Evolutionary conservation across 2,888 invertebrate genomes (phyloP).

Genomic region (Cephus nigrinus): DNA sequence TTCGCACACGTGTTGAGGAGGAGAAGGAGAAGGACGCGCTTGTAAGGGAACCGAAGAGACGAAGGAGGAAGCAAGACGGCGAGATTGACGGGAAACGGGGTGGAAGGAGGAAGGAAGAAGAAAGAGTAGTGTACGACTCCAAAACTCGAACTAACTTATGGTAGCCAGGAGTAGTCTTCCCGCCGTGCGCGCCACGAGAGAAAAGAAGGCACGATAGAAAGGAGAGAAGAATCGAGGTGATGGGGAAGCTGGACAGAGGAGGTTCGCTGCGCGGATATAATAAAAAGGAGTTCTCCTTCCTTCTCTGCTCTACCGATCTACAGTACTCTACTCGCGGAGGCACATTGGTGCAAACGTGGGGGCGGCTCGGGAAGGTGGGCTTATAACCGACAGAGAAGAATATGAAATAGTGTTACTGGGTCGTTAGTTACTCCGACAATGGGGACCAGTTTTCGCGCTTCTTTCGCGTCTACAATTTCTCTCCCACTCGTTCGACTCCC

Average conservation of each 20-base stretch:
- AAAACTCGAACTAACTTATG: slow-evolving; percentile 40
- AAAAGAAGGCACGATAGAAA: not conserved
- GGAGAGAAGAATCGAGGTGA: not conserved
- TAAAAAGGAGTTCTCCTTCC: slow-evolving; percentile 17
- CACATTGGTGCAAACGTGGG: slow-evolving; percentile 20
- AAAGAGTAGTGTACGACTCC: slow-evolving; percentile 13
- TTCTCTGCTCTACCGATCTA: not conserved
- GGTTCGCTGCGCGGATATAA: slow-evolving; percentile 9
- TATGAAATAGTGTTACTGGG: slow-evolving; percentile 47
- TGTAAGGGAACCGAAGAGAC: not conserved
- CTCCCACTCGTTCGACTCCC: not conserved
- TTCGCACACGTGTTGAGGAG: slow-evolving; percentile 11
- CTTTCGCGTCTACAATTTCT: not conserved
- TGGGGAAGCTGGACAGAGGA: not conserved
- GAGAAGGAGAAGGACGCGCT: not conserved
- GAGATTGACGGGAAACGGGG: not conserved
- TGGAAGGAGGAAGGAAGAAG: not conserved
- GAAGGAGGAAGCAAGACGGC: not conserved
- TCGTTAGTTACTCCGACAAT: slow-evolving; percentile 42
- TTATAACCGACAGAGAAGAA: slow-evolving; percentile 24
- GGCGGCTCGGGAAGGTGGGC: slow-evolving; percentile 22
- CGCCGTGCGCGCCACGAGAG: slow-evolving; percentile 21
- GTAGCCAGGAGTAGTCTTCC: slow-evolving; percentile 22
- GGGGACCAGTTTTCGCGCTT: slow-evolving; percentile 32
- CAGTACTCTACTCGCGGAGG: not conserved